Conservation (phyloP, 2,113 vertebrate species). For the Notarius lentiginosus region DNA sequence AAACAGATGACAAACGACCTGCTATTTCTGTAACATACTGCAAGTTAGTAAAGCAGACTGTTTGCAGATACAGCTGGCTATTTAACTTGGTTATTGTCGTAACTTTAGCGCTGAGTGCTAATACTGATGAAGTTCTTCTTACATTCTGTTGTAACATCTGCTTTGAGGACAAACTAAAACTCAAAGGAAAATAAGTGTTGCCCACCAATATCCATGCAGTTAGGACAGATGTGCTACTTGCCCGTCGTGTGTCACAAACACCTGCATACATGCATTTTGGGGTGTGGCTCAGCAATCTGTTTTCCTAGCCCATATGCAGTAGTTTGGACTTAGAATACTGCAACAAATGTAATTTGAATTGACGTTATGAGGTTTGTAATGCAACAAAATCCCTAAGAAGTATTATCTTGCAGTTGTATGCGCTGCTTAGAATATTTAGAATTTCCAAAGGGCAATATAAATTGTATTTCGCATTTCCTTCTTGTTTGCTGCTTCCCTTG, state of each 20-base stretch:
- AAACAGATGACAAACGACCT: no score
- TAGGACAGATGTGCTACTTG: no score
- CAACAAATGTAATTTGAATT: constrained; percentile 67
- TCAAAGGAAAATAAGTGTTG: no score
- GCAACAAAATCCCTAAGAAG: constrained; percentile 68
- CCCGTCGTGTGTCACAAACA: not conserved
- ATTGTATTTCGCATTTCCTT: constrained; percentile 55
- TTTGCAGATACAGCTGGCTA: no score
- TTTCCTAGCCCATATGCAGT: constrained; percentile 73
- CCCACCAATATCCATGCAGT: no score
- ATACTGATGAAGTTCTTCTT: no score
- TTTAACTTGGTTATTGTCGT: no score
- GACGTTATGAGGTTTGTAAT: constrained; percentile 67
- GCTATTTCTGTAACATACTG: no score
- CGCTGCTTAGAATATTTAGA: constrained; percentile 61
- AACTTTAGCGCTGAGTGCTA: no score
- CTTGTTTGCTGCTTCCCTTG: constrained; percentile 69
- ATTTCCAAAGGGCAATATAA: constrained; percentile 64
- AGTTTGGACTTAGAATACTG: constrained; percentile 58
- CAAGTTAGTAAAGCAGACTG: no score
- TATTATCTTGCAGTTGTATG: constrained; percentile 69
- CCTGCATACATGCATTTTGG: not conserved
- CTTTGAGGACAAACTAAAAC: no score
- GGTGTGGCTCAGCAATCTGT: constrained; percentile 68
- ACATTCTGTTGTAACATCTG: no score